Base-by-base conservation (phyloP, 2,797 vertebrate species). In the Philypnodon macrostomus region DNA sequence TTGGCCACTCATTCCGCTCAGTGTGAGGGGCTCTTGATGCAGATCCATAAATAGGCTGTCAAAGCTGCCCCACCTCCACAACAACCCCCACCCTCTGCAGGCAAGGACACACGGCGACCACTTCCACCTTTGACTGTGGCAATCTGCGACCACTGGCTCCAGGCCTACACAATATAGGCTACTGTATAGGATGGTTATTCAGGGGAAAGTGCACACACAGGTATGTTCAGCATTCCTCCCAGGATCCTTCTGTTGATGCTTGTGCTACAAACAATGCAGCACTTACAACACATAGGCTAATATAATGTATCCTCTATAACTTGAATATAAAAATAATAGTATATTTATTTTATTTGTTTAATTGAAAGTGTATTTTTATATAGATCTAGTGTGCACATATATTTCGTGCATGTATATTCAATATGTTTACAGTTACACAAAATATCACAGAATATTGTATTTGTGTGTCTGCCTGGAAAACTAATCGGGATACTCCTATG, bases 21-120 rank as follows among this genome's bases (percentile, higher is more conserved):
- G 67, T 38, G 60, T 16, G 23, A 76, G 67, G 55, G 67, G 36
- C 77, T 66, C 61, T 76, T 11, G n/a, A 70, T 49, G 51, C 67
- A 60, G 63, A 74, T 65, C 70, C 63, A 75, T 73, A 81, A 85
- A 86, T 79, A 80, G 74, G 53, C 72, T 72, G 63, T 39, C 59
- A 63, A 35, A 65, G 29, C 61, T 35, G 48, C 67, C 73, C 53
- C 57, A 80, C 3, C 29, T 13, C n/a, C 14, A 15, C 24, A 23
- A 29, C 24, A 4, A 29, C 40, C 40, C 26, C 41, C 26, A 44
- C 14, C 10, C 19, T 45, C 53, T 13, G 13, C 58, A 56, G 32
- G 45, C 56, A 58, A 17, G 23, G 27, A 58, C 30, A 46, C 45
- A 59, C 60, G 57, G 19, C 53, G 29, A 27, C 53, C 48, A 53